Evolutionary conservation across 2,888 invertebrate genomes (phyloP).

Genomic region (Lordiphosa andalusiaca): DNA sequence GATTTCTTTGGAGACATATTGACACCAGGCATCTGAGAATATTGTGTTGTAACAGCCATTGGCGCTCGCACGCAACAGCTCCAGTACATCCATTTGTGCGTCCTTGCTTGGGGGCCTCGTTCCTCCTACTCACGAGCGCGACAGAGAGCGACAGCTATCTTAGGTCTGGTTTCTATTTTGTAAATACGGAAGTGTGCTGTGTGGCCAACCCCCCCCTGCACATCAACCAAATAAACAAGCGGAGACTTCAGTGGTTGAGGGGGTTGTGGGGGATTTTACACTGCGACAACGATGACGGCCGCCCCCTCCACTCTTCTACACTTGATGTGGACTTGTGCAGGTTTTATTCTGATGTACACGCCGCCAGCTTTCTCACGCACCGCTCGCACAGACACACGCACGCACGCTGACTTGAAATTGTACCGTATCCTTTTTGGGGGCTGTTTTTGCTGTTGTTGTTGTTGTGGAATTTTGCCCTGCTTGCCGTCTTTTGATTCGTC

Average conservation of each 20-base stretch:
- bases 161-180: conserved; percentile 16
- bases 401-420: background rate
- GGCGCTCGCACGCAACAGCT: conserved; percentile 56
- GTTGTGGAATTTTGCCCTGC: background rate
- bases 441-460: no score
- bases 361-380: conserved; percentile 6
- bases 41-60: conserved; percentile 67
- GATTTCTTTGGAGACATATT: conserved; percentile 82
- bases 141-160: conserved; percentile 2
- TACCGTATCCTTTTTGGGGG: conserved; percentile 1
- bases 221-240: conserved; percentile 11
- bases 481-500: background rate
- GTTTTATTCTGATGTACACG: conserved; percentile 5
- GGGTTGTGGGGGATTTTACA: background rate
- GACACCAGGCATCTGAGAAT: conserved; percentile 81
- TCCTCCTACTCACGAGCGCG: background rate
- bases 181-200: conserved; percentile 26
- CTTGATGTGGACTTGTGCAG: conserved; percentile 1
- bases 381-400: background rate
- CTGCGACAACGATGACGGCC: background rate
- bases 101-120: background rate
- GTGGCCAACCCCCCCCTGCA: conserved; percentile 9
- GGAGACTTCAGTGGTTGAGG: conserved; percentile 1
- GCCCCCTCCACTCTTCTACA: conserved; percentile 4
- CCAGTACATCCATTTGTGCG: conserved; percentile 56